phyloP scores from a whole-genome alignment of 2,113 vertebrate genomes.

The Gallinago undulata region DNA sequence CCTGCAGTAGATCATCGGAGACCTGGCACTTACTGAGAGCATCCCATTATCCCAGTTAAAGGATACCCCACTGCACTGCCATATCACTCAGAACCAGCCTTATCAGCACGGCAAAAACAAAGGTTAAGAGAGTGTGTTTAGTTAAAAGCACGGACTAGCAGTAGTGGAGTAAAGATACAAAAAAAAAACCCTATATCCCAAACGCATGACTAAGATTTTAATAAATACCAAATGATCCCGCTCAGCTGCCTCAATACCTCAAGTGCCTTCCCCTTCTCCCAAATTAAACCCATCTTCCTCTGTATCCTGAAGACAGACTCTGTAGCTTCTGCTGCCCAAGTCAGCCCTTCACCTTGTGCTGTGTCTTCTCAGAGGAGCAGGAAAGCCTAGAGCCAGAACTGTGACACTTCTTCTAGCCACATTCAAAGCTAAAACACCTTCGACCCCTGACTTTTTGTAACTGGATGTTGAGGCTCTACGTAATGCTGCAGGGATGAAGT shows the following conservation, averaged over 20 bases:
- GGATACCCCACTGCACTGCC: background rate
- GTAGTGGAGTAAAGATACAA: background rate
- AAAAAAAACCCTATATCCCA: background rate
- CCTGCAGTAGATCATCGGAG: background rate
- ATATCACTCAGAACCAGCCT: background rate
- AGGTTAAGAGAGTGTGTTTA: background rate
- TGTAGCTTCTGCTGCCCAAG: background rate
- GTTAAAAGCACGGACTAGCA: background rate
- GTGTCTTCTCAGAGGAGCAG: background rate
- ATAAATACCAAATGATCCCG: background rate
- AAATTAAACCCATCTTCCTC: background rate
- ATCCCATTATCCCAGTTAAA: background rate
- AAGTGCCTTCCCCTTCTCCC: background rate
- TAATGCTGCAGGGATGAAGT: background rate
- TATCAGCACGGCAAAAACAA: background rate
- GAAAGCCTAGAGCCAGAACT: background rate
- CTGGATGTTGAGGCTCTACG: accelerated
- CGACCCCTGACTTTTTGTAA: background rate
- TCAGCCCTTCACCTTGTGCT: background rate
- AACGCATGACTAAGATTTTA: background rate
- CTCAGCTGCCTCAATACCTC: background rate
- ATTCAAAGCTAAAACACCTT: background rate
- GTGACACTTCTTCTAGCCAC: background rate
- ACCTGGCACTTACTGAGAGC: background rate
- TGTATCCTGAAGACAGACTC: background rate